These are phyloP conservation scores for Eupithecia exiguata DNA, from an alignment of 2,888 invertebrate genomes.

Conservation along the genomic window DNA sequence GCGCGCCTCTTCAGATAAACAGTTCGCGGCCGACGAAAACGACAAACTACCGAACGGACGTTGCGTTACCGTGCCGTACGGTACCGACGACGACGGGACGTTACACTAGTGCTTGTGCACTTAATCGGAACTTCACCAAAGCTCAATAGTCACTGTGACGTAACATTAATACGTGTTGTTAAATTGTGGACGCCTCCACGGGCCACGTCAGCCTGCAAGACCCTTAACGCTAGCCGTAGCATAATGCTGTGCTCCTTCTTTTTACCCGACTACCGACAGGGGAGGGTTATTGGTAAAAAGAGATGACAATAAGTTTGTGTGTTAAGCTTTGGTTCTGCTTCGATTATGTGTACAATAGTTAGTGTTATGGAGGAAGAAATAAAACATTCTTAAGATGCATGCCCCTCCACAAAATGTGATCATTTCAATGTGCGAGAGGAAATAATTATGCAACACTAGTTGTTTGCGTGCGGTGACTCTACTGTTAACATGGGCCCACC, in stretches of 20 bases:
- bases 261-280: too few species aligned
- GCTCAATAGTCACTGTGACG: not conserved
- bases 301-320: not conserved
- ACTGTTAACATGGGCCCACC: too few species aligned
- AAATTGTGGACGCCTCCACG: not conserved
- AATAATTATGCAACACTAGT: too few species aligned
- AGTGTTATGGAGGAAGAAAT: not conserved
- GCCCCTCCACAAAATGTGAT: too few species aligned
- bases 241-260: not conserved
- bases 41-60: not conserved
- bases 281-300: too few species aligned
- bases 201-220: not conserved
- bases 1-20: conserved; percentile 92
- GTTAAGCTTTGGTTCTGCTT: not conserved
- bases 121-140: not conserved
- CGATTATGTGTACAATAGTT: not conserved
- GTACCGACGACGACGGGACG: not conserved
- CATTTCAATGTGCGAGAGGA: too few species aligned
- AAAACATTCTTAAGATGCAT: too few species aligned
- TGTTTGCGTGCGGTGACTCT: too few species aligned
- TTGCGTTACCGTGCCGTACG: too few species aligned
- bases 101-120: not conserved
- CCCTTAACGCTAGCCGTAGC: not conserved
- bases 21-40: not conserved
- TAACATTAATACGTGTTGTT: not conserved